A percentile compares a stretch with the other conserved stretches of the same genome.
Conservation (phyloP, 2,888 invertebrate species). For the Branchinecta sandiegonensis region DNA sequence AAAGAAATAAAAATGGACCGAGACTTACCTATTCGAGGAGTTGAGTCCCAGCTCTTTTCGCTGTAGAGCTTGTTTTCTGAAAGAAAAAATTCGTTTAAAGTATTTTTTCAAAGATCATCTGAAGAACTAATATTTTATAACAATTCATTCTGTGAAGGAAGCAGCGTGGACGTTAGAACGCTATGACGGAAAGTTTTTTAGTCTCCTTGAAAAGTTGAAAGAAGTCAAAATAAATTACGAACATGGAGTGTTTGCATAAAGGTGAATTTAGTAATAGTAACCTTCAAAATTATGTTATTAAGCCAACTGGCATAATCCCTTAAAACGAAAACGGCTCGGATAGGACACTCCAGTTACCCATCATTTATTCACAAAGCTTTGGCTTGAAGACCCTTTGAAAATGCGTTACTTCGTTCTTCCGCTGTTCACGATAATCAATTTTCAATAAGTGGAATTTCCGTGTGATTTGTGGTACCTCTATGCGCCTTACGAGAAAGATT, state of each 20-base stretch:
- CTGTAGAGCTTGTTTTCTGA: constrained; percentile 15
- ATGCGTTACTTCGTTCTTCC: neutral
- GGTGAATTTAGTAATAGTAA: no score
- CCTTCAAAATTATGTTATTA: no score
- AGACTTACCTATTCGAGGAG: neutral
- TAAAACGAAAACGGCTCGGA: neutral
- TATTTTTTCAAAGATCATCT: neutral
- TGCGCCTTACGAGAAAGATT: neutral
- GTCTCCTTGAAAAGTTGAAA: no score
- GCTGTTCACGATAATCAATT: neutral
- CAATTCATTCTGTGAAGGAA: neutral
- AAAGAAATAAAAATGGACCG: neutral
- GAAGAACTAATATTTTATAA: neutral
- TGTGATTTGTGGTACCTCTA: neutral
- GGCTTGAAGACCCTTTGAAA: neutral
- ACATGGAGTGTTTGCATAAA: no score
- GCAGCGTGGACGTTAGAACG: no score
- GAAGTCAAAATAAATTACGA: no score
- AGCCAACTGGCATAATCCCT: no score
- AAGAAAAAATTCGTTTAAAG: neutral
- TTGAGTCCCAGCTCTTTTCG: constrained; percentile 2
- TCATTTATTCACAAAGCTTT: neutral
- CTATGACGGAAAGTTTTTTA: no score
- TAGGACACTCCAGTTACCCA: neutral
- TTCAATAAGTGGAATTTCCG: neutral